phyloP scores from a whole-genome alignment of 2,888 invertebrate genomes.

The Panzeria rudis region DNA sequence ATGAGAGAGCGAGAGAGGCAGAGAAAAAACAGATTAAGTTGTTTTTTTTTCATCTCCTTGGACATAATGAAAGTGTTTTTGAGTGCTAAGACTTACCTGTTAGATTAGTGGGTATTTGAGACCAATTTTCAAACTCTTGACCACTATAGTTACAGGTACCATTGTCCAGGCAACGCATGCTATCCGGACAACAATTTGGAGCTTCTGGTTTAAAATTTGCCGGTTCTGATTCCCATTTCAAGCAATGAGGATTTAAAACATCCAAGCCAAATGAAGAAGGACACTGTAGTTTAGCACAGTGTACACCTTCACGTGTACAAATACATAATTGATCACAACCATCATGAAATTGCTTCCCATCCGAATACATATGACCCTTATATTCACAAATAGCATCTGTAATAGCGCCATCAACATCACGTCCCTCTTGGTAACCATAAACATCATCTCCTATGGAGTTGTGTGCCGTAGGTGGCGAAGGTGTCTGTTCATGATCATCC shows the following conservation, averaged over 20 bases:
- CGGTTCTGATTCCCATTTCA: constrained; percentile 93
- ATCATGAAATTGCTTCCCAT: constrained; percentile 91
- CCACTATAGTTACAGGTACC: constrained; percentile 92
- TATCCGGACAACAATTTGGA: constrained; percentile 92
- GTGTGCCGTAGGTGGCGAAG: constrained; percentile 75
- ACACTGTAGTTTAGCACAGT: constrained; percentile 92
- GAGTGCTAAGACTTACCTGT: constrained; percentile 84
- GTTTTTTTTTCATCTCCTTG: constrained; percentile 26
- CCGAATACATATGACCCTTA: constrained; percentile 80
- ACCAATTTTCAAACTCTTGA: constrained; percentile 88
- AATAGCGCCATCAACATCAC: constrained; percentile 75
- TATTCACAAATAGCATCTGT: constrained; percentile 76
- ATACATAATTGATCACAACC: constrained; percentile 91
- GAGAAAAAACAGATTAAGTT: constrained; percentile 22
- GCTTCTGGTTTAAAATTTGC: constrained; percentile 88
- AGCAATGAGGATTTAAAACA: constrained; percentile 91
- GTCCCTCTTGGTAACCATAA: constrained; percentile 77
- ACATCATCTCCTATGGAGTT: constrained; percentile 76
- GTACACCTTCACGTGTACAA: constrained; percentile 88
- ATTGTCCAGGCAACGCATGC: constrained; percentile 91
- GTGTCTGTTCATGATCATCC: constrained; percentile 88
- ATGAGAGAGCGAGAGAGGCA: constrained; percentile 28
- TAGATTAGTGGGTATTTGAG: constrained; percentile 90
- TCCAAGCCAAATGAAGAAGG: constrained; percentile 94
- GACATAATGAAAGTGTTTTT: constrained; percentile 26